phyloP scores from a whole-genome alignment of 2,113 vertebrate species.

The human (Homo sapiens) region GRCh38 chr2:181495501-181496000 shows the following conservation, averaged over 20 bases:
- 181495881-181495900: conserved; percentile 91
- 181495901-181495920: conserved; percentile 90
- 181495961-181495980: neutral
- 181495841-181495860: conserved; percentile 86
- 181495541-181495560: conserved; percentile 12
- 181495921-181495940: conserved; percentile 90
- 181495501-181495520: conserved; percentile 43
- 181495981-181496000: neutral
- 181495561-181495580: conserved; percentile 3
- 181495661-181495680: neutral
- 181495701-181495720: neutral
- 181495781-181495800: conserved; percentile 95
- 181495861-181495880: conserved; percentile 86
- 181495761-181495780: conserved; percentile 60
- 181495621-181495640: neutral
- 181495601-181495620: conserved; percentile 5
- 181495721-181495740: conserved; percentile 28
- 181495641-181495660: neutral
- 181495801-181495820: conserved; percentile 88
- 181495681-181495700: neutral
- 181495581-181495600: conserved; percentile 26
- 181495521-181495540: conserved; percentile 50
- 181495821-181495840: conserved; percentile 89
- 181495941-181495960: conserved; percentile 48
- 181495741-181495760: conserved; percentile 48